Percentiles rank a stretch among this genome's conserved stretches.
These are phyloP conservation scores for Holacanthella duospinosa DNA, from an alignment of 2,888 invertebrate species.

Conservation along the genomic window DNA sequence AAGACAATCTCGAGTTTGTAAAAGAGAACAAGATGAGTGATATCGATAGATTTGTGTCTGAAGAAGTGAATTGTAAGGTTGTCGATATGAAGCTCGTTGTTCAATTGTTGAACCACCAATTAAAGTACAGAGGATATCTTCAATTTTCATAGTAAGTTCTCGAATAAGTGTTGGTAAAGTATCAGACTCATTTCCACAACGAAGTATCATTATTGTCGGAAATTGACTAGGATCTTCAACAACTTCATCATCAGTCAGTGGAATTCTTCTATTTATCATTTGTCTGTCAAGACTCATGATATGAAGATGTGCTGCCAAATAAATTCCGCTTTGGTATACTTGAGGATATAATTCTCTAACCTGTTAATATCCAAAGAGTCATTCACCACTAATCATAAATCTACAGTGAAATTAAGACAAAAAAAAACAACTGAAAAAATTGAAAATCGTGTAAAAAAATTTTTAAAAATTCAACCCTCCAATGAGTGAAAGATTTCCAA, in stretches of 20 bases:
- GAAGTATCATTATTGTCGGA: constrained; percentile 11
- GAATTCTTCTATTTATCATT: constrained; percentile 5
- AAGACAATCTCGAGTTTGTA: constrained; percentile 22
- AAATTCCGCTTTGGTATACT: constrained; percentile 18
- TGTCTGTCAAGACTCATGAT: constrained; percentile 20
- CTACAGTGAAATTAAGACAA: too few species aligned
- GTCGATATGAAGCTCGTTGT: constrained; percentile 16
- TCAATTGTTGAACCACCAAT: constrained; percentile 12
- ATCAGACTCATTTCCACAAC: constrained; percentile 22
- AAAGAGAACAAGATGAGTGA: constrained; percentile 17
- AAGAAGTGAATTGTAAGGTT: constrained; percentile 10
- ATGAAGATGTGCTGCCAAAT: constrained; percentile 19
- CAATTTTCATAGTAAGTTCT: constrained; percentile 13
- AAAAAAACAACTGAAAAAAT: too few species aligned
- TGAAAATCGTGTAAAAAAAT: too few species aligned
- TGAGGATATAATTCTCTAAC: constrained; percentile 11
- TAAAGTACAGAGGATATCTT: constrained; percentile 17
- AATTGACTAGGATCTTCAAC: background rate
- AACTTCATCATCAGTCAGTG: constrained; percentile 10
- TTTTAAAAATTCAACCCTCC: too few species aligned
- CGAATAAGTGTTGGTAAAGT: constrained; percentile 7
- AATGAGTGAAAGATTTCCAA: too few species aligned
- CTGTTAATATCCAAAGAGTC: too few species aligned
- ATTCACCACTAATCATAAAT: too few species aligned
- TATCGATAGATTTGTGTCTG: constrained; percentile 15